Base-by-base conservation (phyloP, 2,797 vertebrate species). In the Chanos chanos region DNA sequence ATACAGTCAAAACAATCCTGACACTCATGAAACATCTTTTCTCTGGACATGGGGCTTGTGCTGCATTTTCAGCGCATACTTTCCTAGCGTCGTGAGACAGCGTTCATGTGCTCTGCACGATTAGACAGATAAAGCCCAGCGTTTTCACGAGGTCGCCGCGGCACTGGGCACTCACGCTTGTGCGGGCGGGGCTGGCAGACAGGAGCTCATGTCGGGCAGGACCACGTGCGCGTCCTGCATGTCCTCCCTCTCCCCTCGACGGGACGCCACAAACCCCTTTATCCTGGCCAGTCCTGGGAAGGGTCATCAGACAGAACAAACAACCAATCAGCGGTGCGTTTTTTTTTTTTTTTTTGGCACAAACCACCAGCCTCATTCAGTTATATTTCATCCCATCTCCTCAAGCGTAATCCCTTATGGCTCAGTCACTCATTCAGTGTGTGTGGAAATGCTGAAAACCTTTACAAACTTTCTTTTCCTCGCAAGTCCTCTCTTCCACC, bases 391-490 rank as follows among this genome's bases (percentile, higher is more conserved):
- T 43, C 50, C 53, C 39, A 43, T 55, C 41, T 71, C 62, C 65
- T 43, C 62, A 16, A 71, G 83, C 76, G 83, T 76, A 81, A 80
- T 64, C 74, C 12, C 30, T 25, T 7, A 48, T 37, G 53, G 21
- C n/a, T n/a, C 7, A 44, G 13, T 56, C 48, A 22, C 24, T 7
- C 5, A 80, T 80, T 79, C 81, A 81, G 60, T 61, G 56, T 90
- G 85, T 89, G 86, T 90, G 89, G 85, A 91, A 92, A 85, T 90
- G 91, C 90, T 91, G 90, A 96, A 95, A 94, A 98, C 96, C 96
- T 97, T 91, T 98, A 94, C 93, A 98, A 94, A 97, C 92, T 94
- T 94, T 96, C 94, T 97, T 97, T 91, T 92, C 88, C 88, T 88
- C 87, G 84, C 81, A 83, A 77, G 82, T 82, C 82, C 89, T 79